Evolutionary conservation across 2,797 vertebrate genomes (phyloP).

Genomic region (Thripadectes ignobilis): DNA sequence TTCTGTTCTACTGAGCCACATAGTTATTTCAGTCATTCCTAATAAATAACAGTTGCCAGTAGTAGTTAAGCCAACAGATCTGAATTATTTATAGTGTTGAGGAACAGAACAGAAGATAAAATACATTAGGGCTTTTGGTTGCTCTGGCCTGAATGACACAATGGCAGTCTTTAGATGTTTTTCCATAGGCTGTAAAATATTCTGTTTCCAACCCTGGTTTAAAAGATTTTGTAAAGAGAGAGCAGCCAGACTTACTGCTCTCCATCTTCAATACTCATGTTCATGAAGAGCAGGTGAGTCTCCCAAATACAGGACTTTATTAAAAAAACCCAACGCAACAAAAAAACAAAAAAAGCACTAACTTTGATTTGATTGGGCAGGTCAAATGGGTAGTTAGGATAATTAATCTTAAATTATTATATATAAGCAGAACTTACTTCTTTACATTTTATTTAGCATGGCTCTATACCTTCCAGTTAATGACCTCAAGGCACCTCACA

Average conservation of each 20-base stretch:
- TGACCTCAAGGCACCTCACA: neutral
- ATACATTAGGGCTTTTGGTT: slow-evolving; percentile 44
- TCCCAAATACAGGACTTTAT: neutral
- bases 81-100: slow-evolving; percentile 68
- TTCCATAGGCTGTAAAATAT: slow-evolving; percentile 19
- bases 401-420: neutral
- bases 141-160: slow-evolving; percentile 10
- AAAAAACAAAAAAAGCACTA: neutral
- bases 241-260: neutral
- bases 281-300: neutral
- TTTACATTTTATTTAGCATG: neutral
- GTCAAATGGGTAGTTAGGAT: neutral
- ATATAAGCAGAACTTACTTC: neutral
- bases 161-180: slow-evolving; percentile 12
- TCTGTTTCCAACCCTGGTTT: neutral
- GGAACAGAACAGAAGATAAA: slow-evolving; percentile 51
- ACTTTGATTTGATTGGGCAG: neutral
- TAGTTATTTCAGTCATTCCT: slow-evolving; percentile 66
- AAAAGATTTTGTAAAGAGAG: slow-evolving; percentile 33
- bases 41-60: slow-evolving; percentile 68
- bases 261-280: neutral
- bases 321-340: neutral
- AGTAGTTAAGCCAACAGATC: slow-evolving; percentile 69
- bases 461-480: neutral
- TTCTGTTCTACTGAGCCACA: slow-evolving; percentile 59